These are phyloP conservation scores for Diorhabda carinulata DNA, from an alignment of 1,140 invertebrate genomes.

Conservation along the genomic window DNA sequence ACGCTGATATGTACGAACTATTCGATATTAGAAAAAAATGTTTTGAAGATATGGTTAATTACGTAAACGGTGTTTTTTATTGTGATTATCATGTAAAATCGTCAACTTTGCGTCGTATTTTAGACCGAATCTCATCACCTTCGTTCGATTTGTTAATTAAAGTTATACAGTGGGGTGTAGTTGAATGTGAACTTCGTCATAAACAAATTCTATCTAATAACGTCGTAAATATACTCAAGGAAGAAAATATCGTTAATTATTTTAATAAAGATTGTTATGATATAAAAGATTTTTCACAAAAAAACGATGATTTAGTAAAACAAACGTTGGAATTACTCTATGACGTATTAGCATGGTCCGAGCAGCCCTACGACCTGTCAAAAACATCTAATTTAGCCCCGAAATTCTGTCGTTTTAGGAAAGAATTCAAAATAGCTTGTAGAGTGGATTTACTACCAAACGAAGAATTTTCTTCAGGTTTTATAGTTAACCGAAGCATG, in stretches of 20 bases:
- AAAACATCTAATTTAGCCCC: constrained; percentile 17
- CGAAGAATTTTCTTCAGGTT: constrained; percentile 27
- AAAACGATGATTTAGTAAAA: constrained; percentile 21
- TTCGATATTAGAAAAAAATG: constrained; percentile 48
- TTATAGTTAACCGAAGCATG: constrained; percentile 23
- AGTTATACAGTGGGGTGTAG: constrained; percentile 51
- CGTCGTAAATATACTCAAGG: constrained; percentile 47
- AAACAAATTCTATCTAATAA: constrained; percentile 44
- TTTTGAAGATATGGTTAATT: constrained; percentile 50
- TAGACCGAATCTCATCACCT: constrained; percentile 44
- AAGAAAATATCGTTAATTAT: constrained; percentile 38
- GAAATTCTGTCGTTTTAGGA: constrained; percentile 24
- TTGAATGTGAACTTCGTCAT: constrained; percentile 49
- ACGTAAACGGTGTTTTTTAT: constrained; percentile 49
- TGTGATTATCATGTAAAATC: constrained; percentile 49
- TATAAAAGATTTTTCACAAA: constrained; percentile 16
- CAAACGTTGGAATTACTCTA: constrained; percentile 21
- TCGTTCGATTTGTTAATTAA: constrained; percentile 51
- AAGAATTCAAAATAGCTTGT: constrained; percentile 33
- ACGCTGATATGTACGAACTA: constrained; percentile 53
- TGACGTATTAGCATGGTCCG: constrained; percentile 15
- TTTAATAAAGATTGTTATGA: constrained; percentile 27
- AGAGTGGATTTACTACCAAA: constrained; percentile 26
- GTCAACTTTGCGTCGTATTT: constrained; percentile 48
- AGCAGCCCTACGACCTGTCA: constrained; percentile 5